These are phyloP conservation scores for Aspidapion aeneum DNA, from an alignment of 2,888 invertebrate genomes.

Conservation along the genomic window DNA sequence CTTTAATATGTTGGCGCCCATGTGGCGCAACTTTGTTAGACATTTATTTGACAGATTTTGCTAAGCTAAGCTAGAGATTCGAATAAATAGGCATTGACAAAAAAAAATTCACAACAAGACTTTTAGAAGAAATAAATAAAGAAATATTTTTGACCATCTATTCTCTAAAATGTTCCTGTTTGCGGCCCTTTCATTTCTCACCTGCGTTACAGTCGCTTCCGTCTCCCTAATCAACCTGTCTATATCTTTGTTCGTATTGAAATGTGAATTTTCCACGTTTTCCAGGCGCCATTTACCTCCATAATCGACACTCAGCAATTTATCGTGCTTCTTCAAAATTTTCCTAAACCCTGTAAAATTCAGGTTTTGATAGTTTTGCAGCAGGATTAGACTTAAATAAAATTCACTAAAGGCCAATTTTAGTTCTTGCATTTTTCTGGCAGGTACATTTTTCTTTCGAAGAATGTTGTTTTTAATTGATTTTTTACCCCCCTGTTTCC, in stretches of 20 bases:
- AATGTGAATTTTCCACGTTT: conserved; percentile 90
- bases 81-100: no score
- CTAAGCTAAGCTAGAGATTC: no score
- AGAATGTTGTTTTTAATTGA: conserved; percentile 43
- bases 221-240: conserved; percentile 94
- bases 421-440: conserved; percentile 85
- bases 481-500: conserved; percentile 38
- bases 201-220: conserved; percentile 78
- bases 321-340: conserved; percentile 99
- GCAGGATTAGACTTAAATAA: conserved; percentile 90
- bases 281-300: conserved; percentile 92
- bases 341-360: conserved; percentile 99
- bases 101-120: no score
- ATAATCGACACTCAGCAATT: conserved; percentile 77
- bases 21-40: no score
- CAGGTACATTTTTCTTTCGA: conserved; percentile 51
- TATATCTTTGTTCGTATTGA: conserved; percentile 96
- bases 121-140: no score
- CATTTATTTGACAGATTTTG: no score
- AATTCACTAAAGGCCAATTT: conserved; percentile 99
- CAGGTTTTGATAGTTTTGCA: conserved; percentile 97
- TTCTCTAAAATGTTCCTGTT: no score
- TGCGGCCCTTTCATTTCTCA: no score
- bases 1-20: no score
- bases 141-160: no score